Conservation (phyloP, 2,888 invertebrate species). For the Napeogenes sylphis region DNA sequence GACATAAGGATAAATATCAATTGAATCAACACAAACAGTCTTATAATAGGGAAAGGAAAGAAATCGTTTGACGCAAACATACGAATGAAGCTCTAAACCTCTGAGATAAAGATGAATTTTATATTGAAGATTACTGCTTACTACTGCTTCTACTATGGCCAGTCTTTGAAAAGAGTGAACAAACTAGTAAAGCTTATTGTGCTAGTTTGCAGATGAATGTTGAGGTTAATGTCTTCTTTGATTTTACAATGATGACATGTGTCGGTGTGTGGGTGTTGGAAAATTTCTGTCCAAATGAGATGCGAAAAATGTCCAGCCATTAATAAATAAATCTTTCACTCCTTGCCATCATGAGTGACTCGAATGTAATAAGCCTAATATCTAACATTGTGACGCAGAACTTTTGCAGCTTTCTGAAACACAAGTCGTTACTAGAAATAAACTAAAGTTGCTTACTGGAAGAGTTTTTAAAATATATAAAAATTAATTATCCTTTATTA, state of each 20-base stretch:
- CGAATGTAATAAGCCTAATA: too few relatives aligned
- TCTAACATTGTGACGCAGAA: too few relatives aligned
- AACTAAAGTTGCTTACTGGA: too few relatives aligned
- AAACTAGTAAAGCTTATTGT: conserved; percentile 41
- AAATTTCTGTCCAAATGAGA: background rate
- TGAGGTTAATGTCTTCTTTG: conserved; percentile 38
- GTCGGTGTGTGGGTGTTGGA: background rate
- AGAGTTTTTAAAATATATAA: too few relatives aligned
- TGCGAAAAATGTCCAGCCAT: background rate
- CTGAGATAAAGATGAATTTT: conserved; percentile 11
- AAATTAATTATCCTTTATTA: too few relatives aligned
- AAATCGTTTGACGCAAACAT: conserved; percentile 1
- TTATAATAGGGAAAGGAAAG: conserved; percentile 10
- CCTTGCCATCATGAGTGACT: too few relatives aligned
- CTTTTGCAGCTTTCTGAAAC: too few relatives aligned
- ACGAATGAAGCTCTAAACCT: conserved; percentile 8
- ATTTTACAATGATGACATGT: conserved; percentile 27
- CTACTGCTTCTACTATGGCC: conserved; percentile 22
- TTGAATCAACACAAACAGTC: background rate
- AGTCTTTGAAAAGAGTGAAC: conserved; percentile 38
- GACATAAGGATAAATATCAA: conserved; percentile 2
- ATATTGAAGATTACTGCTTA: background rate
- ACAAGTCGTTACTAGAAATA: too few relatives aligned
- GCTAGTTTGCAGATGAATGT: conserved; percentile 38
- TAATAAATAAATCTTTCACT: too few relatives aligned